Percentiles rank a stretch among this genome's conserved stretches.
phyloP scores from a whole-genome alignment of 2,113 vertebrate genomes.

The Chrysemys picta region DNA sequence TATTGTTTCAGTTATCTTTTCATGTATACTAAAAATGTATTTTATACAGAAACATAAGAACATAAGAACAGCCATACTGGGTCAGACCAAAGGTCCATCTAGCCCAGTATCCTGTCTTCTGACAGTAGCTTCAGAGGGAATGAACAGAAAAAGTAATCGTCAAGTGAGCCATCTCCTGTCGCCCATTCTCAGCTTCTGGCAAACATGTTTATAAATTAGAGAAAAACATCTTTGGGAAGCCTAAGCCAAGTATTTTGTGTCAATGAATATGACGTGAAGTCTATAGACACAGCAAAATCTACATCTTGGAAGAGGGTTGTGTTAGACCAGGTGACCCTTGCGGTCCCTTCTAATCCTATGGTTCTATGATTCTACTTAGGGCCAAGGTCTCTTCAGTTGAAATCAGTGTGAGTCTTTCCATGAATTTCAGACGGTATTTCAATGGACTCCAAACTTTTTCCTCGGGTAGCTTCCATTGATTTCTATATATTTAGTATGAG shows the following conservation, averaged over 20 bases:
- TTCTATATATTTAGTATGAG: neutral
- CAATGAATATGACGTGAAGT: neutral
- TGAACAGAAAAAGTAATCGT: too few species aligned
- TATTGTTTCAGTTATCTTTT: neutral
- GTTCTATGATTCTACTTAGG: neutral
- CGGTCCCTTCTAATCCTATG: neutral
- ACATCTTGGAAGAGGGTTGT: neutral
- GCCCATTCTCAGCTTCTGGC: too few species aligned
- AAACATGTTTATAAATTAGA: neutral
- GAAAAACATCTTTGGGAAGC: neutral
- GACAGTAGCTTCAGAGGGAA: too few species aligned
- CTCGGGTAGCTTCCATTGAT: neutral
- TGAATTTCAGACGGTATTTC: neutral
- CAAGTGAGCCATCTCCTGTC: too few species aligned
- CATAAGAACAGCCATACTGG: too few species aligned
- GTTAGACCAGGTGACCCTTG: neutral
- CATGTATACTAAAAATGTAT: neutral
- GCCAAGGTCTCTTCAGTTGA: neutral
- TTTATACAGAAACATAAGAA: neutral
- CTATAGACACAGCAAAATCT: neutral
- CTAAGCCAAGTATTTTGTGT: neutral
- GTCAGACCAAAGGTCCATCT: too few species aligned
- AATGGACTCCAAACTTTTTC: neutral
- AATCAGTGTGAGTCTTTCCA: neutral
- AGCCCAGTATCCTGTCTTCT: too few species aligned